These are phyloP conservation scores for Goniozus legneri DNA, from an alignment of 1,140 invertebrate species.

Conservation along the genomic window DNA sequence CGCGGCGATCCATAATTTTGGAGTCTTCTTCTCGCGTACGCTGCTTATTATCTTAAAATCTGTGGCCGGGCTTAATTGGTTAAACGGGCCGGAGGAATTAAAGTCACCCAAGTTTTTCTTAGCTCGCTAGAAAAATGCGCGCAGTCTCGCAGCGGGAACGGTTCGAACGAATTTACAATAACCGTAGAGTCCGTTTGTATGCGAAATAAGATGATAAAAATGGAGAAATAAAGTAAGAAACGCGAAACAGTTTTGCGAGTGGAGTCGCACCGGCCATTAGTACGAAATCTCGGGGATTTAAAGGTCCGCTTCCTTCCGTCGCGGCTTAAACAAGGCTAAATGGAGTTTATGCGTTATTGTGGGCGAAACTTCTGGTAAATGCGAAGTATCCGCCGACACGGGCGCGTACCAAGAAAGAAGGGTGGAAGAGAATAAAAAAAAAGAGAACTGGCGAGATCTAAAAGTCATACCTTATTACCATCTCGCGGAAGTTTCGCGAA, in stretches of 20 bases:
- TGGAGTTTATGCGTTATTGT: constrained; percentile 29
- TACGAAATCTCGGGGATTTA: constrained; percentile 54
- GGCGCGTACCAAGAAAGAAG: constrained; percentile 5
- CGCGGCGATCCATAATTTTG: too few species aligned
- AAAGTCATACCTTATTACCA: background rate
- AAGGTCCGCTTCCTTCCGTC: constrained; percentile 32
- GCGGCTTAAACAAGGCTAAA: constrained; percentile 29
- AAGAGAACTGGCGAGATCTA: constrained; percentile 17
- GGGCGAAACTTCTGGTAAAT: constrained; percentile 15
- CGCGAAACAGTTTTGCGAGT: constrained; percentile 49
- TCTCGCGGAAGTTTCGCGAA: background rate
- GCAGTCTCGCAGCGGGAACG: too few species aligned
- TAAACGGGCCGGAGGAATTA: too few species aligned
- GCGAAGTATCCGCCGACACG: constrained; percentile 8
- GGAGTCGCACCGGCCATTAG: constrained; percentile 53
- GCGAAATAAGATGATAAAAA: too few species aligned
- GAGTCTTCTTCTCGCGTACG: too few species aligned
- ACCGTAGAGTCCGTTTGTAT: too few species aligned
- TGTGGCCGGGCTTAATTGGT: too few species aligned
- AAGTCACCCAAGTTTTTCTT: too few species aligned
- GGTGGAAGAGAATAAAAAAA: constrained; percentile 14
- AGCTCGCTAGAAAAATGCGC: too few species aligned
- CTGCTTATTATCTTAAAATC: too few species aligned
- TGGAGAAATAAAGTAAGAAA: too few species aligned
- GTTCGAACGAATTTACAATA: too few species aligned